Evolutionary conservation across 2,797 vertebrate genomes (phyloP), one percentile per base, ranked within the genome.

Genomic region (Huso huso): DNA sequence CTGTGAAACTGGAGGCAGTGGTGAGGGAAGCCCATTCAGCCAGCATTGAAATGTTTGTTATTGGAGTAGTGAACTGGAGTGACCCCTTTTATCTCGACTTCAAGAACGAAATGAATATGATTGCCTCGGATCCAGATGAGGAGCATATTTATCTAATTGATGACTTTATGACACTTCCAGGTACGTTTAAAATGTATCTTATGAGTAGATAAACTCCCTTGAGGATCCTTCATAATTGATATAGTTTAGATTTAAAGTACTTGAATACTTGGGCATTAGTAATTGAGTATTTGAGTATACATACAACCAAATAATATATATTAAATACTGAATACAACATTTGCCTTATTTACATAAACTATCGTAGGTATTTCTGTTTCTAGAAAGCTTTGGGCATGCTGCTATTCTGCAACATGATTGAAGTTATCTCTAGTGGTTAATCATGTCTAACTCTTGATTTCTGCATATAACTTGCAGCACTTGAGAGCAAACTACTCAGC

Each of bases 81-180:
- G 87, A 93, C 37, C 81, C 75, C 10, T 80, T 87, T 18, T 90
- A 83, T 6, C 6, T 72, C 0, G 74, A 84, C 53, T 92, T 95
- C 72, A 77, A 75, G 68, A 77, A 74, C 13, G 90, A 93, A 83
- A 91, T 94, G 83, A 84, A 85, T 9, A 79, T 83, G 6, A 90
- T 96, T 4, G 91, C 92, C 51, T 89, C 92, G 0, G 89, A 94
- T 55, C 88, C 91, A 1, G 83, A 88, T 60, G 80, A 81, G 12
- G 84, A 90, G 6, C 90, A 95, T 0, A 72, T 94, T 67, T 90
- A 90, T 76, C 82, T 88, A 10, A 92, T 92, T 51, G 84, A 92
- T 0, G 88, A 95, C 79, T 95, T 86, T 78, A 78, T 72, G 68
- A 63, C 64, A 3, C 80, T 90, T 23, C 51, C 71, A n/a, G 73